Evolutionary conservation across 2,797 vertebrate species (phyloP).

Genomic region (Anabas testudineus): DNA sequence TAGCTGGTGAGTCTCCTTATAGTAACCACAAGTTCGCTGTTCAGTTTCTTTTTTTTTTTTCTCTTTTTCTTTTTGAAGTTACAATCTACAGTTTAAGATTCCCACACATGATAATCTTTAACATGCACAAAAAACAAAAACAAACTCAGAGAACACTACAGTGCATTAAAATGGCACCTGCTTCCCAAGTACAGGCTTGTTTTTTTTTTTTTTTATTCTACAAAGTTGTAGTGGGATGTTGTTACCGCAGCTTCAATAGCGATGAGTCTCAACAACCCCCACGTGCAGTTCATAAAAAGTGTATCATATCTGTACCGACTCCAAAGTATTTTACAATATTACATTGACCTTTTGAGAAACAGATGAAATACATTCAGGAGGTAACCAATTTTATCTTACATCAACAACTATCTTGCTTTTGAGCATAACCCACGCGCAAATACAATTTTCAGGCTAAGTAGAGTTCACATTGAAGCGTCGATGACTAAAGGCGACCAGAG

Average conservation of each 20-base stretch:
- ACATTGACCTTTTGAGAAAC: slow-evolving; percentile 50
- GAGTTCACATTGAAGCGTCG: slow-evolving; percentile 56
- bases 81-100: slow-evolving; percentile 66
- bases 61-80: slow-evolving; percentile 24
- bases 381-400: slow-evolving; percentile 57
- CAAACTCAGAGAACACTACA: slow-evolving; percentile 64
- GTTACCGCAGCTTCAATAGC: slow-evolving; percentile 56
- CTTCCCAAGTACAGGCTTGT: slow-evolving; percentile 68
- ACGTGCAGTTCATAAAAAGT: slow-evolving; percentile 45
- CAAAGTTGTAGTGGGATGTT: slow-evolving; percentile 51
- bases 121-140: slow-evolving; percentile 75
- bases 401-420: slow-evolving; percentile 39
- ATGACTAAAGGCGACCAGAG: slow-evolving; percentile 61
- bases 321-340: slow-evolving; percentile 42
- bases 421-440: slow-evolving; percentile 56
- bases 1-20: slow-evolving; percentile 77
- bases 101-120: slow-evolving; percentile 56
- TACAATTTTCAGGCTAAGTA: slow-evolving; percentile 53
- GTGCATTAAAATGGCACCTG: slow-evolving; percentile 79
- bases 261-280: slow-evolving; percentile 40
- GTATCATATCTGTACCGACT: slow-evolving; percentile 40
- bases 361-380: slow-evolving; percentile 76
- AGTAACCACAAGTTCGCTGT: slow-evolving; percentile 58
- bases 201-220: slow-evolving; percentile 56
- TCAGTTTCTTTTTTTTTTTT: too few species aligned